Conservation (phyloP, 2,113 vertebrate genomes). For the Neolamprologus cancellatus region DNA sequence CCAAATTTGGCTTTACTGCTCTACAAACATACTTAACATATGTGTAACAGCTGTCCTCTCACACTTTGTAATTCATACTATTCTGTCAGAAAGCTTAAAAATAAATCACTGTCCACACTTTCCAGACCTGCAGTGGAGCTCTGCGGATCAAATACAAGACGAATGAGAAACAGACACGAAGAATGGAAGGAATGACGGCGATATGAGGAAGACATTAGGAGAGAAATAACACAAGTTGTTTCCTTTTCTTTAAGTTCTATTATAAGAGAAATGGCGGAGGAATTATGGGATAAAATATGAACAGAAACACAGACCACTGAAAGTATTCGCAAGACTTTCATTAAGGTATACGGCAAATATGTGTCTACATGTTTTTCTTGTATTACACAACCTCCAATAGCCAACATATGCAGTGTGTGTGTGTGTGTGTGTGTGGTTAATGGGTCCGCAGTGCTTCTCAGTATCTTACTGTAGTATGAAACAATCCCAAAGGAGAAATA, state of each 20-base stretch:
- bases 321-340: neutral
- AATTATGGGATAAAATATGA: neutral
- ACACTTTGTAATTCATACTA: slow-evolving; percentile 17
- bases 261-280: neutral
- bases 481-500: slow-evolving; percentile 41
- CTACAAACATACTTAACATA: slow-evolving; percentile 16
- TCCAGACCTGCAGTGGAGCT: slow-evolving; percentile 45
- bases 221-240: neutral
- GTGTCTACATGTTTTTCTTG: neutral
- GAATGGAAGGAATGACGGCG: slow-evolving; percentile 28
- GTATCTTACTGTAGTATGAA: slow-evolving; percentile 27
- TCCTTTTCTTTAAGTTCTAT: neutral
- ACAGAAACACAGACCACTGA: neutral
- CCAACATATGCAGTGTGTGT: slow-evolving; percentile 1
- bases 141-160: slow-evolving; percentile 28
- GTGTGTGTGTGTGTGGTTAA: slow-evolving; percentile 27
- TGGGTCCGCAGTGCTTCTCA: slow-evolving; percentile 11
- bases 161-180: slow-evolving; percentile 43
- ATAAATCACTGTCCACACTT: slow-evolving; percentile 19
- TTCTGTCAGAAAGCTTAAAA: slow-evolving; percentile 19
- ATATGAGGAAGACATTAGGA: slow-evolving; percentile 7
- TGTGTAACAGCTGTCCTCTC: slow-evolving; percentile 42
- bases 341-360: neutral
- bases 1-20: neutral
- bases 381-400: neutral